These are phyloP conservation scores for Eupleurogrammus muticus DNA, from an alignment of 2,797 vertebrate genomes.

Conservation along the genomic window DNA sequence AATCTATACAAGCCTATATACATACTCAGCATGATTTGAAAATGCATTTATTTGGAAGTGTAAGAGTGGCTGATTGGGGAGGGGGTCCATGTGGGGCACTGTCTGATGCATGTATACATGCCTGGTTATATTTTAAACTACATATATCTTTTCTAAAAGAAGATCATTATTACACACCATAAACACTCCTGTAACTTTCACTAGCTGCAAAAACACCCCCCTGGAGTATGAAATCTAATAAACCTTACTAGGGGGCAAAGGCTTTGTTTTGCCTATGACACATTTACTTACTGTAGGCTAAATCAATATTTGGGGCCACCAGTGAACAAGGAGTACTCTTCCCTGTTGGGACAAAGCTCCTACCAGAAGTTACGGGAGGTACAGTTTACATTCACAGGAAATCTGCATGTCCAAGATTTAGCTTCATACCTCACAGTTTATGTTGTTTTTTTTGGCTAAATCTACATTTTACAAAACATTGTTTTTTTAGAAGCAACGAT, in stretches of 20 bases:
- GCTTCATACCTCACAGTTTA: background rate
- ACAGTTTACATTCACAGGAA: background rate
- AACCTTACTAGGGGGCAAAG: background rate
- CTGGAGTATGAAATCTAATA: background rate
- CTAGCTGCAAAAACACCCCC: too few species aligned
- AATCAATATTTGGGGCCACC: conserved; percentile 75
- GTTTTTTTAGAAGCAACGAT: background rate
- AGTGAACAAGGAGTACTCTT: conserved; percentile 58
- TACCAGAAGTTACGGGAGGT: conserved; percentile 5
- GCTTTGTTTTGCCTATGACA: conserved; percentile 47
- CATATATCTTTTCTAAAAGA: too few species aligned
- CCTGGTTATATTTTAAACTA: too few species aligned
- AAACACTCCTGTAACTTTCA: too few species aligned
- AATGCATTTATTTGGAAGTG: background rate
- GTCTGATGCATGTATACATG: too few species aligned
- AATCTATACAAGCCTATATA: background rate
- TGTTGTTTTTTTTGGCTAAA: background rate
- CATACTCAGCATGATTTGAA: background rate
- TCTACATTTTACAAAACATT: background rate
- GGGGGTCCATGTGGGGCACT: too few species aligned
- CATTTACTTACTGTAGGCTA: conserved; percentile 31
- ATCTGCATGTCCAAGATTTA: background rate
- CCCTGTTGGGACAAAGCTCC: conserved; percentile 39
- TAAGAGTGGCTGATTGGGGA: too few species aligned
- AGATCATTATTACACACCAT: too few species aligned